Evolutionary conservation across 2,888 invertebrate genomes (phyloP), one percentile per base, ranked within the genome.

Genomic region (Netelia inedita): DNA sequence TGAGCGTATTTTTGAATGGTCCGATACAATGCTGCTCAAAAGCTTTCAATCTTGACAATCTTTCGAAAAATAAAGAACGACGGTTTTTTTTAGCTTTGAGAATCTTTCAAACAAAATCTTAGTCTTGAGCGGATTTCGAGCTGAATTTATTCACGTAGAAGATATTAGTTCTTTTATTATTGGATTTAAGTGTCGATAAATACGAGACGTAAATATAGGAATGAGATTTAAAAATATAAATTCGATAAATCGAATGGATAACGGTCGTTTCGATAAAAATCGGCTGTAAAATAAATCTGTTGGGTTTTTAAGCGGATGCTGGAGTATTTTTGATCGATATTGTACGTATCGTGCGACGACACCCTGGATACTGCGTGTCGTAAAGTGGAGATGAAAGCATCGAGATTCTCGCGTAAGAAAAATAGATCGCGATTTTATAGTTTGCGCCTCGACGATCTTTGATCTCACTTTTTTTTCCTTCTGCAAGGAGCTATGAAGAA

Each of bases 351-450:
- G 50, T 41, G 53, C 41, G 50, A 63, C 78, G 19, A 59, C 66
- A 68, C 59, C 41, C 21, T 23, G 35, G 68, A 69, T 11, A 5
- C 68, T 55, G 68, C 46, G 68, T 69, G 28, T 65, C 53, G 16
- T 66, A 41, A 71, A 71, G 16, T 55, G 50, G 65, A 59, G 78
- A 78, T 53, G 81, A 73, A 66, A 81, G 72, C 72, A n/a, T 68
- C 73, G 68, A 72, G 35, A 76, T 80, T 80, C 35, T 8, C 14
- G 41, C 55, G 63, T 19, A 41, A 21, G 28, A 55, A 57, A 23
- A 65, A 55, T 9, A 78, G 43, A 75, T 83, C 74, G 8, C 6
- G n/a, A 53, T 16, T 43, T 53, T 41, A 57, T 57, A 23, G 11
- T 41, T 16, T 21, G 23, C 19, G 10, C n/a, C 21, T 63, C n/a